phyloP scores from a whole-genome alignment of 2,113 vertebrate species.

The Panthera leo region DNA sequence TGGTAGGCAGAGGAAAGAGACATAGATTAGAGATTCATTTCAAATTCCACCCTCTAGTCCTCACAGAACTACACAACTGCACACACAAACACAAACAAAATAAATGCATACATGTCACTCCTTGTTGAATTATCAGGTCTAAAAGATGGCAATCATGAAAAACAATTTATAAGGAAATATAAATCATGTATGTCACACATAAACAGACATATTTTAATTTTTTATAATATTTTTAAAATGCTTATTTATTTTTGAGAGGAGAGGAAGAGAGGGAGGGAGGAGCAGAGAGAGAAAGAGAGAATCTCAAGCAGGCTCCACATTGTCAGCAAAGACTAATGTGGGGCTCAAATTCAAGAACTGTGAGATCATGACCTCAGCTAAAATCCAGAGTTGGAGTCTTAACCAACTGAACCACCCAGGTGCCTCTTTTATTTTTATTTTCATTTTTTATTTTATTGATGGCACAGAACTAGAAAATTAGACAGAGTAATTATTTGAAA shows the following conservation, averaged over 20 bases:
- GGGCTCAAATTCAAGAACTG: too few species aligned
- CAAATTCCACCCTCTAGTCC: not conserved
- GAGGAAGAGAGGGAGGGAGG: too few species aligned
- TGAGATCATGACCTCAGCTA: too few species aligned
- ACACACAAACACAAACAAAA: not conserved
- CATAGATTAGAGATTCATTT: not conserved
- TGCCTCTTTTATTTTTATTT: conserved; percentile 6
- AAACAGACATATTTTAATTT: conserved; percentile 50
- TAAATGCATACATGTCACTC: conserved; percentile 35
- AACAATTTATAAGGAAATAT: conserved; percentile 57
- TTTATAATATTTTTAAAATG: not conserved
- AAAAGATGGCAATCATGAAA: conserved; percentile 39
- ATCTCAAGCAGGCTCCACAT: too few species aligned
- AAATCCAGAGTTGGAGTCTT: too few species aligned
- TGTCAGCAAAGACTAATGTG: too few species aligned
- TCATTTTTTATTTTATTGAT: conserved; percentile 38
- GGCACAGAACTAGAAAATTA: conserved; percentile 20
- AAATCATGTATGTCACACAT: not conserved
- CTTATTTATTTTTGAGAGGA: too few species aligned
- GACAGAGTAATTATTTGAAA: conserved; percentile 40
- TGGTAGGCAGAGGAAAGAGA: not conserved
- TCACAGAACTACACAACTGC: not conserved
- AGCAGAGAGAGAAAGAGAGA: too few species aligned
- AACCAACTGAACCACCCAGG: too few species aligned
- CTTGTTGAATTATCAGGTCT: conserved; percentile 7